Evolutionary conservation across 2,888 invertebrate species (phyloP), one percentile per base, ranked within the genome.

Genomic region (Volucella inanis): DNA sequence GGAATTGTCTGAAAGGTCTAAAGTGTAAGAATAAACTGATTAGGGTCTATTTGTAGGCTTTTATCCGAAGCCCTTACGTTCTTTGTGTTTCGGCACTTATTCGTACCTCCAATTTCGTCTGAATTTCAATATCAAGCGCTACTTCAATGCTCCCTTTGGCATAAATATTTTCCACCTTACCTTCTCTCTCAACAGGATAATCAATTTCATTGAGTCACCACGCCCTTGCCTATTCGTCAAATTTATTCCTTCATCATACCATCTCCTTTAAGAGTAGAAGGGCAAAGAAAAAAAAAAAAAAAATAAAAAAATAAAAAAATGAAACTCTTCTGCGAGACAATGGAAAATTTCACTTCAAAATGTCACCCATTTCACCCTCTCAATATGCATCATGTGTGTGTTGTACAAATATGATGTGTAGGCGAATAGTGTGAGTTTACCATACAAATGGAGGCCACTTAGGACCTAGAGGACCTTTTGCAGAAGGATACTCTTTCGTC

Each of bases 361-460:
- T 80, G 80, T 84, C 84, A 84, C 49, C 84, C 74, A 49, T 18
- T 47, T 67, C 41, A 57, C 43, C 64, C 81, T 49, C 45, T 64
- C 45, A 74, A 75, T 55, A 62, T 55, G 67, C 67, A 82, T 59
- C 80, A 61, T 39, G 10, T 43, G 22, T 22, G 22, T 22, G 22
- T 22, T 22, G 22, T 22, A 22, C 22, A 22, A 22, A 22, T 22
- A 22, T 22, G 22, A 22, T 31, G 43, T 49, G 41, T 50, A 72
- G 54, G 39, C 50, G 41, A 41, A 61, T 54, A 54, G 70, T 59
- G 70, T 64, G 68, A 57, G 45, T 83, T 64, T 75, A 75, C 61
- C 18, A 65, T 67, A 75, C 80, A 84, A 80, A 84, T 84, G 80
- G 75, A 80, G 80, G 84, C 84, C 84, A 84, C 84, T 84, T 76